Conservation (phyloP, 2,113 vertebrate species). For the Isurus oxyrinchus region DNA sequence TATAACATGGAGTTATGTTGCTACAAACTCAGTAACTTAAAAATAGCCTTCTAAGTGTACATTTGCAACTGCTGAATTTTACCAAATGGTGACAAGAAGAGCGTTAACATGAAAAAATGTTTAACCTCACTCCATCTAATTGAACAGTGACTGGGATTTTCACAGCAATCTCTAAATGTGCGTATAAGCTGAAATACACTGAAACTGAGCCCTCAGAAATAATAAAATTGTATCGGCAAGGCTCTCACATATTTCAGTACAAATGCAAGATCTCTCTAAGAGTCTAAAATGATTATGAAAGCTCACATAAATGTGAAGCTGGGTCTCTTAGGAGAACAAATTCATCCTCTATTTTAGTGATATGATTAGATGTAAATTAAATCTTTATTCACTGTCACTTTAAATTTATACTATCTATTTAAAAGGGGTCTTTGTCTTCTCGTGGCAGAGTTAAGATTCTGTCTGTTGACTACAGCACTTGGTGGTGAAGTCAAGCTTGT, state of each 20-base stretch:
- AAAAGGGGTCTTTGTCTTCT: constrained; percentile 33
- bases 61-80: background rate
- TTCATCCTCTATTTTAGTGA: constrained; percentile 48
- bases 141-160: background rate
- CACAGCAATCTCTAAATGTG: background rate
- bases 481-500: constrained; percentile 28
- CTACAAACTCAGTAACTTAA: background rate
- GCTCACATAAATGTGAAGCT: constrained; percentile 55
- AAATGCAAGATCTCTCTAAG: constrained; percentile 37
- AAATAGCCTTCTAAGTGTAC: background rate
- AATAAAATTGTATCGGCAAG: background rate
- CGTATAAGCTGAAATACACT: background rate
- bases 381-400: constrained; percentile 62
- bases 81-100: background rate
- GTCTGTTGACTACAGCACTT: constrained; percentile 33
- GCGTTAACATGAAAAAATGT: background rate
- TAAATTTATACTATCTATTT: constrained; percentile 45
- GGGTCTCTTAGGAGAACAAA: constrained; percentile 52
- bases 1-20: background rate
- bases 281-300: constrained; percentile 47
- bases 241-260: background rate
- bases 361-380: constrained; percentile 71
- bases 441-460: constrained; percentile 30
- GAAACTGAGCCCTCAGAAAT: background rate
- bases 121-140: background rate